Conservation (phyloP, 2,888 invertebrate genomes). For the Metacarcinus magister region DNA sequence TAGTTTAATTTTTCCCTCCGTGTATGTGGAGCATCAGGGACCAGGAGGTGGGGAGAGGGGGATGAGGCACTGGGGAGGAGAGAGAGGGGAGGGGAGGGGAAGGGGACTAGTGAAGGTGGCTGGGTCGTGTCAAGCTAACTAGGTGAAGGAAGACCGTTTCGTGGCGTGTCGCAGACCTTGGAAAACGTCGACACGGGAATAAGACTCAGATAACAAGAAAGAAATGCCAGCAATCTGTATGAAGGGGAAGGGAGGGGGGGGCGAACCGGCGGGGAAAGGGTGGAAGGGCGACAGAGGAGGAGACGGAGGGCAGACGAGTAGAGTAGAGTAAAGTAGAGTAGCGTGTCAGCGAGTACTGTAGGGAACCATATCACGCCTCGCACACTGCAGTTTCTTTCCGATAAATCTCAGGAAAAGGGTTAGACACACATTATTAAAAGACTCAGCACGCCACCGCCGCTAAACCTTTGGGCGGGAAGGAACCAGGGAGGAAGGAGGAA, state of each 20-base stretch:
- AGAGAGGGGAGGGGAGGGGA: not conserved
- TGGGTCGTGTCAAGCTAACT: not conserved
- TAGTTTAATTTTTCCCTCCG: not conserved
- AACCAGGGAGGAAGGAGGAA: not conserved
- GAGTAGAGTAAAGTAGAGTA: not conserved
- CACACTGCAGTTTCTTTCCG: not conserved
- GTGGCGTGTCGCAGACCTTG: not conserved
- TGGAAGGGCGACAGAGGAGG: not conserved
- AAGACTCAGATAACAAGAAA: constrained; percentile 11
- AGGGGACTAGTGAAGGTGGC: not conserved
- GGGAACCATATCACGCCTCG: not conserved
- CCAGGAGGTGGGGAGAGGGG: not conserved
- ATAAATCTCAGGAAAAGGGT: not conserved
- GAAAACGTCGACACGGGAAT: constrained; percentile 15
- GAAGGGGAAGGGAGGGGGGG: not conserved
- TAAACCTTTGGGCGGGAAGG: not conserved
- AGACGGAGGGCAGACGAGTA: not conserved
- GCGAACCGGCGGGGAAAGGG: not conserved
- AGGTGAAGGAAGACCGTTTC: not conserved
- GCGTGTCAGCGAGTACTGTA: not conserved
- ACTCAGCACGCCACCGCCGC: not conserved
- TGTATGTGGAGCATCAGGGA: not conserved
- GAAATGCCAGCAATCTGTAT: not conserved
- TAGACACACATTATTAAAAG: not conserved
- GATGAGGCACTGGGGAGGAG: not conserved